phyloP scores from a whole-genome alignment of 2,888 invertebrate species.

The Scaptomyza caliginosa region DNA sequence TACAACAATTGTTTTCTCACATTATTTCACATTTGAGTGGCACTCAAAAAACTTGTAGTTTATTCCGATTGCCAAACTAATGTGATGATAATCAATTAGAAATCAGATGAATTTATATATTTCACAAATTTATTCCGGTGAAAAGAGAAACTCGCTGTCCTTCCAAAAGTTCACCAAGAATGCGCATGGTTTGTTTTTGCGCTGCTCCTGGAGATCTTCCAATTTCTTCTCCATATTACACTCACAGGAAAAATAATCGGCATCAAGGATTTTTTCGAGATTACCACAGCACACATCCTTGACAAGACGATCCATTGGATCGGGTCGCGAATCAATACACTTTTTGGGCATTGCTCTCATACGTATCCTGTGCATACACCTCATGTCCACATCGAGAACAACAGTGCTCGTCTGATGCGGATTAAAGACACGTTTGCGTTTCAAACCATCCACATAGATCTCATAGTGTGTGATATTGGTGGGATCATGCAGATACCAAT shows the following conservation, averaged over 20 bases:
- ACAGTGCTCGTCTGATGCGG: slow-evolving; percentile 32
- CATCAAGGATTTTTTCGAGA: slow-evolving; percentile 17
- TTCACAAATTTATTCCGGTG: slow-evolving; percentile 28
- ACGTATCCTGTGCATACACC: slow-evolving; percentile 28
- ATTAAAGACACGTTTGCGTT: slow-evolving; percentile 44
- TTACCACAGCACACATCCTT: slow-evolving; percentile 37
- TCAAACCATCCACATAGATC: slow-evolving; percentile 47
- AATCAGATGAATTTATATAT: no score
- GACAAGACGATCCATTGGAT: slow-evolving; percentile 33
- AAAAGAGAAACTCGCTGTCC: slow-evolving; percentile 59
- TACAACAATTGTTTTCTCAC: background rate
- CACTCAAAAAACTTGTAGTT: background rate
- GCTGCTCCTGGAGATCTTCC: slow-evolving; percentile 2
- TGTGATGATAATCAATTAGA: no score
- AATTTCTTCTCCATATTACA: slow-evolving; percentile 27
- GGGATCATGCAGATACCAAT: slow-evolving; percentile 60
- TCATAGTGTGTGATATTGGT: slow-evolving; percentile 49
- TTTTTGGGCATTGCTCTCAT: slow-evolving; percentile 38
- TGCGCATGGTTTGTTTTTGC: slow-evolving; percentile 23
- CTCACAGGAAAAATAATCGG: slow-evolving; percentile 29
- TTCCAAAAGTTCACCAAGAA: slow-evolving; percentile 59
- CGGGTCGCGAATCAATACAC: background rate
- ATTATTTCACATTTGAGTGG: slow-evolving; percentile 1
- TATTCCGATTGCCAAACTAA: background rate
- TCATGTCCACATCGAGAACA: slow-evolving; percentile 50